Base-by-base conservation (phyloP, 2,888 invertebrate genomes). In the Drosophila melanosoma region DNA sequence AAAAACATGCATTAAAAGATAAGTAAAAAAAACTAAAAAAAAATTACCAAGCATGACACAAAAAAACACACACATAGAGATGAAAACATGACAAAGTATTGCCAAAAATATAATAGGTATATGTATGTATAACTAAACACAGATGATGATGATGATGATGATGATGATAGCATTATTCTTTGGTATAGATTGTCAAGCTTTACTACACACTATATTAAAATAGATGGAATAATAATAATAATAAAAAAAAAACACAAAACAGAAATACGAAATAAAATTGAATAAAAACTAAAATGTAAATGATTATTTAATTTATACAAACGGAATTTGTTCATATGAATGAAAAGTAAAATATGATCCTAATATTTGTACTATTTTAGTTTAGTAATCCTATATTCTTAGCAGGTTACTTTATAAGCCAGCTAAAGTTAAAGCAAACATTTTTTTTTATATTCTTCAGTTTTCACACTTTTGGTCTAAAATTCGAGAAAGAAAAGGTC, bases 121-220 rank as follows among this genome's bases (percentile, higher is more conserved):
- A 67, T 51, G 53, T 54, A 59, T 53, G 56, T 81, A 63, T 71
- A 63, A 68, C 75, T 59, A 52, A 66, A 71, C 69, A 69, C 59
- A 83, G 76, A 84, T 61, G 70, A 87, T 74, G 71, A 88, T 81
- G 26, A 88, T 81, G 26, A 26, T 26, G 26, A 29, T 29, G 76
- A 84, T 61, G 70, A 87, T 74, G 71, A 88, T 81, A 81, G 81
- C 74, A 85, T 89, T 90, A 85, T 82, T 49, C 82, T 81, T 79
- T 71, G 81, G 76, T 71, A 84, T 87, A 90, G 84, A 87, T 87
- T 90, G 89, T 90, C 90, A 89, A 87, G 86, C 86, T 87, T 87
- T 87, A 87, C 89, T 83, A 87, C 81, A 86, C 82, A 90, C 75
- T 86, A 87, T 72, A 80, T 81, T 69, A 65, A 89, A 69, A 81